A percentile compares a stretch with the other conserved stretches of the same genome.
phyloP scores from a whole-genome alignment of 1,140 invertebrate genomes.

The Bombus polaris region DNA sequence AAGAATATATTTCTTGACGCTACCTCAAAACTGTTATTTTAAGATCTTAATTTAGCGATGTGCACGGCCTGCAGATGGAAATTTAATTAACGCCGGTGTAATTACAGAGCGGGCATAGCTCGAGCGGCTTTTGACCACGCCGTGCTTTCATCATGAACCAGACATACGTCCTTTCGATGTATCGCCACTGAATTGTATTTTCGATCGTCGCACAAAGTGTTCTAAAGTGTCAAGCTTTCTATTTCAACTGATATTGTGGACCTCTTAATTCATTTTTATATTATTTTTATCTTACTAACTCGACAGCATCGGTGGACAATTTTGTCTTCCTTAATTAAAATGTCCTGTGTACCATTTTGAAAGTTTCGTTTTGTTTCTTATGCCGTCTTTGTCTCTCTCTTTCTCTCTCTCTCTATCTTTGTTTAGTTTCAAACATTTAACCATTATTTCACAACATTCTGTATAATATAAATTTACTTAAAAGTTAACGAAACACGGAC shows the following conservation, averaged over 20 bases:
- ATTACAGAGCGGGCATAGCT: constrained; percentile 15
- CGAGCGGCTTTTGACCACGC: constrained; percentile 10
- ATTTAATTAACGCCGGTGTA: constrained; percentile 43
- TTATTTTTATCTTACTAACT: constrained; percentile 10
- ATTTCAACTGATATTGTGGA: background rate
- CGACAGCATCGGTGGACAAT: constrained; percentile 35
- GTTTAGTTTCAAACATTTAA: too few species aligned
- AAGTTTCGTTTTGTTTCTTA: background rate
- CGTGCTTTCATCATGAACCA: background rate
- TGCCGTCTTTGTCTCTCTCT: too few species aligned
- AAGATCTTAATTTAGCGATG: background rate
- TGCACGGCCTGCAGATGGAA: background rate
- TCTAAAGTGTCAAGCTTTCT: constrained; percentile 26
- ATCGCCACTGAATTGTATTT: background rate
- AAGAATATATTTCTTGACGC: constrained; percentile 8
- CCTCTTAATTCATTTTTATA: background rate
- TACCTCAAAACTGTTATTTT: background rate
- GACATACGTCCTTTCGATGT: background rate
- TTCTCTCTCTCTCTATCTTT: too few species aligned
- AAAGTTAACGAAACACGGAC: background rate
- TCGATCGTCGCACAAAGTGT: constrained; percentile 31
- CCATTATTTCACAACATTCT: too few species aligned
- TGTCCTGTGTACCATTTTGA: background rate
- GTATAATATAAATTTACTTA: too few species aligned
- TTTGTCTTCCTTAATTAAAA: background rate